Evolutionary conservation across 2,797 vertebrate species (phyloP).

Genomic region (Halcyon smyrnensis): DNA sequence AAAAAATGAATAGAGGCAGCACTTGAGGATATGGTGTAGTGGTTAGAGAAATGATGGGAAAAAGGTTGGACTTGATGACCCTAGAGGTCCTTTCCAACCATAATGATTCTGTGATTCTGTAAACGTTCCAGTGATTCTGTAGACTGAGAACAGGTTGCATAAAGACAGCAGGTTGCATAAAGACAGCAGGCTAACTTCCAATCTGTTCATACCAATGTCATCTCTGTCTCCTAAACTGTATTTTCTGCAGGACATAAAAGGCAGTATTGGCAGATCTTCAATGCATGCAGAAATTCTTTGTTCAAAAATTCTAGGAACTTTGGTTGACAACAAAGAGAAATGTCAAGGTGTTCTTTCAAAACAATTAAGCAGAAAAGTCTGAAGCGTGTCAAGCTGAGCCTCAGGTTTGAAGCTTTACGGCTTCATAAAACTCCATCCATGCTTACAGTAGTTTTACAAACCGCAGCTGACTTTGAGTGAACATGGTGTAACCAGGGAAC

Average conservation of each 20-base stretch:
- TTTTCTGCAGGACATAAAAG: constrained; percentile 11
- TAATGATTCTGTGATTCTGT: not conserved
- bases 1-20: too few relatives aligned
- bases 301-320: not conserved
- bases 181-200: not conserved
- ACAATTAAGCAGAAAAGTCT: not conserved
- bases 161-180: not conserved
- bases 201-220: not conserved
- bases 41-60: too few relatives aligned
- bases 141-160: not conserved
- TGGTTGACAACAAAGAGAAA: constrained; percentile 6
- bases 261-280: not conserved
- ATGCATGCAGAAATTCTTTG: not conserved
- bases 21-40: too few relatives aligned
- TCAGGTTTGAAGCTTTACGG: not conserved
- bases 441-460: not conserved
- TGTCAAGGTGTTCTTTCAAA: not conserved
- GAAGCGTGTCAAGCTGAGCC: not conserved
- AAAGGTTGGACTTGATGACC: too few relatives aligned
- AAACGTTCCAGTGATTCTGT: not conserved
- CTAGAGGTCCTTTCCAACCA: too few relatives aligned
- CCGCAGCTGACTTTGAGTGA: not conserved
- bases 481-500: not conserved
- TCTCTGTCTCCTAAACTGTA: not conserved
- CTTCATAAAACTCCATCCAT: not conserved